Evolutionary conservation across 2,113 vertebrate species (phyloP).

Genomic region (Zonotrichia leucophrys): DNA sequence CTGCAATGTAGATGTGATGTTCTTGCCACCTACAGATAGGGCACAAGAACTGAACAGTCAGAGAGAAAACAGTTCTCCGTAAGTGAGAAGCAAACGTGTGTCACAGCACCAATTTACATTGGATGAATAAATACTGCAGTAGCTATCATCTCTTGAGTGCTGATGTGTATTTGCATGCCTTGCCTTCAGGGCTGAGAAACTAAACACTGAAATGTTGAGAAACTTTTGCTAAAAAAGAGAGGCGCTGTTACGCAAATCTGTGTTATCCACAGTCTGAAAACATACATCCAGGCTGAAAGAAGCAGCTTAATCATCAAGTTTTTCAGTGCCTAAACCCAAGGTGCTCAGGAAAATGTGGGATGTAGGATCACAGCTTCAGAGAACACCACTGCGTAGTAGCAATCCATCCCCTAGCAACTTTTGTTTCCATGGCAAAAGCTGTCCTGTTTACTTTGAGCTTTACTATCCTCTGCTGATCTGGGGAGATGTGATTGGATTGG

Average conservation of each 20-base stretch:
- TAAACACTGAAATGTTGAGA: background rate
- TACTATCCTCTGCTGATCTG: slow-evolving; percentile 23
- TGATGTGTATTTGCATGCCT: background rate
- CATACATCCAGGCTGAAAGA: background rate
- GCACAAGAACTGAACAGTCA: background rate
- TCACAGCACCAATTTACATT: background rate
- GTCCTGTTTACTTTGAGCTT: slow-evolving; percentile 42
- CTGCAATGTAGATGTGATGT: background rate
- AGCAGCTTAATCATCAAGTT: background rate
- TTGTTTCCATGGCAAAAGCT: slow-evolving; percentile 53
- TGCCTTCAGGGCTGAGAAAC: background rate
- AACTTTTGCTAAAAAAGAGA: background rate
- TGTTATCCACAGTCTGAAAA: background rate
- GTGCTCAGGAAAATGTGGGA: background rate
- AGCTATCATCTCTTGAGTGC: background rate
- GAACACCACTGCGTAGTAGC: slow-evolving; percentile 1
- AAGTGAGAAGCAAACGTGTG: background rate
- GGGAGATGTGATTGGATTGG: background rate
- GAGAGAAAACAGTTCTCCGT: background rate
- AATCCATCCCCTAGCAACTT: slow-evolving; percentile 59
- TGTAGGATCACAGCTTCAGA: slow-evolving; percentile 7
- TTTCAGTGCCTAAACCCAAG: background rate
- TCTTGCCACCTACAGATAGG: background rate
- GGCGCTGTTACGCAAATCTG: background rate
- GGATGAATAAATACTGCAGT: background rate